Evolutionary conservation across 1,140 invertebrate genomes (phyloP).

Genomic region (Megalonaias nervosa): DNA sequence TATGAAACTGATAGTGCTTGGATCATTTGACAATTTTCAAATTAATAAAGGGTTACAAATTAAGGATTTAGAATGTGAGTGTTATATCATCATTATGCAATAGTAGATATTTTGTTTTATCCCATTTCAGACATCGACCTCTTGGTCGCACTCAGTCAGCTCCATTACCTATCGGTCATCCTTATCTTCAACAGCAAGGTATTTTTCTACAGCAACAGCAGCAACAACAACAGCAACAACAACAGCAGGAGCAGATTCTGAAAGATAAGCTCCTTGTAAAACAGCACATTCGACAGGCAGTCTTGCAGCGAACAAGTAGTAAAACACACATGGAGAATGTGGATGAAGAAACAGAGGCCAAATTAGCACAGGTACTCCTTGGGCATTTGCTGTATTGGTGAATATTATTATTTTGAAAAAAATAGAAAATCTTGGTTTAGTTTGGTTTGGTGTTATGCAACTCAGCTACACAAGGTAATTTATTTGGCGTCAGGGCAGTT

Average conservation of each 20-base stretch:
- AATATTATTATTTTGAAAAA: no score
- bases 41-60: no score
- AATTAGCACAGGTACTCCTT: constrained; percentile 68
- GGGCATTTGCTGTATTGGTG: not conserved
- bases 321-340: constrained; percentile 78
- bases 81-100: no score
- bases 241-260: constrained; percentile 24
- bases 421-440: not conserved
- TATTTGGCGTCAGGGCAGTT: no score
- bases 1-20: no score
- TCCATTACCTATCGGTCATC: constrained; percentile 94
- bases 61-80: no score
- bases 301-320: constrained; percentile 83
- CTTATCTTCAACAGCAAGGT: constrained; percentile 84
- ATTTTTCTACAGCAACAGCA: constrained; percentile 78
- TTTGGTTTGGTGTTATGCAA: no score
- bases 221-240: constrained; percentile 71
- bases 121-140: constrained; percentile 60
- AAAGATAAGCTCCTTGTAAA: constrained; percentile 49
- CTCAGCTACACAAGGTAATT: no score
- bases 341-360: constrained; percentile 76
- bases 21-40: no score
- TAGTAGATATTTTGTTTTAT: not conserved
- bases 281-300: constrained; percentile 92
- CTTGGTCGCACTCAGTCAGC: constrained; percentile 75